Evolutionary conservation across 30 jellyfish, hydroid and myxozoan species (phyloP).

Genomic region (Aurelia aurita): DNA sequence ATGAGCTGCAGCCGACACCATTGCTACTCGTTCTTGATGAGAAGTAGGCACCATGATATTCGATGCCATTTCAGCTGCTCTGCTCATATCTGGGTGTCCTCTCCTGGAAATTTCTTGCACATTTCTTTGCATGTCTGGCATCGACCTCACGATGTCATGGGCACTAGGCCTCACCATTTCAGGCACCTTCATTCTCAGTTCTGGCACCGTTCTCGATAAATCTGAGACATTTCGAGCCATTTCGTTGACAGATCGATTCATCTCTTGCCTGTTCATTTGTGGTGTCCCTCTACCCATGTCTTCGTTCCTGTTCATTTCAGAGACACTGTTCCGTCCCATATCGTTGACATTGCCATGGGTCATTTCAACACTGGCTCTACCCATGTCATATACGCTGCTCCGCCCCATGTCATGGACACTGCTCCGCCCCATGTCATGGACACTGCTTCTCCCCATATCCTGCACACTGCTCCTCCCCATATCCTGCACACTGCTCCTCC

Average conservation of each 20-base stretch:
- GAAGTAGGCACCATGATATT: conserved; percentile 62
- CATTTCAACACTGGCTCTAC: conserved; percentile 54
- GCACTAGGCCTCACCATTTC: conserved; percentile 37
- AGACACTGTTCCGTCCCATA: conserved; percentile 41
- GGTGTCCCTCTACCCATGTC: conserved; percentile 54
- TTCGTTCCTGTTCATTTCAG: conserved; percentile 28
- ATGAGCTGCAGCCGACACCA: conserved; percentile 57
- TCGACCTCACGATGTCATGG: conserved; percentile 40
- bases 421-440: conserved; percentile 12
- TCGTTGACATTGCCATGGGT: conserved; percentile 49
- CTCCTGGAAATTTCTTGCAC: conserved; percentile 57
- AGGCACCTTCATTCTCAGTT: conserved; percentile 64
- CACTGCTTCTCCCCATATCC: background rate
- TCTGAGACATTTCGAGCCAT: conserved; percentile 19
- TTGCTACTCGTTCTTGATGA: conserved; percentile 49
- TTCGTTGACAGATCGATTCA: conserved; percentile 49
- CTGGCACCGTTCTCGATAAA: conserved; percentile 23
- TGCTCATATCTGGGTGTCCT: conserved; percentile 47
- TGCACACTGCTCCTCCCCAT: conserved; percentile 9
- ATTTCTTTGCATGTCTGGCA: conserved; percentile 34
- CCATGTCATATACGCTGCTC: conserved; percentile 47
- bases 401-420: conserved; percentile 34
- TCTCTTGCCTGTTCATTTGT: conserved; percentile 42
- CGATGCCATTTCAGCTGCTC: conserved; percentile 56
- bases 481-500: conserved; percentile 32